Evolutionary conservation across 2,797 vertebrate genomes (phyloP).

Genomic region (Acanthurus tractus): DNA sequence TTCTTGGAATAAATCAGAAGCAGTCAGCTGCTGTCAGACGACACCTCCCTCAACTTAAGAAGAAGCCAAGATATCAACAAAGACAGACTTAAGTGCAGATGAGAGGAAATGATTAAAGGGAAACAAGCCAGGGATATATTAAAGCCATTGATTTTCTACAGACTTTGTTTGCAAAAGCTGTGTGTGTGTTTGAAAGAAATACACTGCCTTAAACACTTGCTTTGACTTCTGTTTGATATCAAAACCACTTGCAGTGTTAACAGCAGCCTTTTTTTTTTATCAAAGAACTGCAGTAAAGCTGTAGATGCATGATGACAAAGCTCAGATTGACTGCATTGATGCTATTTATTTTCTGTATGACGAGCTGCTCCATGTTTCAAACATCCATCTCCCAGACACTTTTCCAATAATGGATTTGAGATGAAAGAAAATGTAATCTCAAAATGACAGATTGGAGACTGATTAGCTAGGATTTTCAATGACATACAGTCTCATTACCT

Average conservation of each 20-base stretch:
- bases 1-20: slow-evolving; percentile 2
- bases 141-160: slow-evolving; percentile 55
- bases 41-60: slow-evolving; percentile 19
- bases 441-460: slow-evolving; percentile 40
- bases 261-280: slow-evolving; percentile 16
- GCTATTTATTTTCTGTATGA: slow-evolving; percentile 27
- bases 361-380: slow-evolving; percentile 9
- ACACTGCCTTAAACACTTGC: slow-evolving; percentile 9
- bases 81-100: slow-evolving; percentile 45
- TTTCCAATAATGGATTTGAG: slow-evolving; percentile 42
- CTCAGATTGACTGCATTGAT: slow-evolving; percentile 23
- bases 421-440: slow-evolving; percentile 43
- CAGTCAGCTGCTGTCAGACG: slow-evolving; percentile 1
- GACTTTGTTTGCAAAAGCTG: slow-evolving; percentile 40
- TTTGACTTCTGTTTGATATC: slow-evolving; percentile 45
- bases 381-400: slow-evolving; percentile 25
- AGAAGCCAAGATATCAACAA: slow-evolving; percentile 20
- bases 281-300: slow-evolving; percentile 18
- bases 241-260: slow-evolving; percentile 6
- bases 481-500: slow-evolving; percentile 5
- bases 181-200: slow-evolving; percentile 12
- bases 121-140: slow-evolving; percentile 47
- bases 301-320: not conserved
- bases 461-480: slow-evolving; percentile 1
- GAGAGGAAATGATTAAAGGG: slow-evolving; percentile 54